These are phyloP conservation scores for Sebastes diaconus DNA, from an alignment of 2,797 vertebrate genomes.

Conservation along the genomic window DNA sequence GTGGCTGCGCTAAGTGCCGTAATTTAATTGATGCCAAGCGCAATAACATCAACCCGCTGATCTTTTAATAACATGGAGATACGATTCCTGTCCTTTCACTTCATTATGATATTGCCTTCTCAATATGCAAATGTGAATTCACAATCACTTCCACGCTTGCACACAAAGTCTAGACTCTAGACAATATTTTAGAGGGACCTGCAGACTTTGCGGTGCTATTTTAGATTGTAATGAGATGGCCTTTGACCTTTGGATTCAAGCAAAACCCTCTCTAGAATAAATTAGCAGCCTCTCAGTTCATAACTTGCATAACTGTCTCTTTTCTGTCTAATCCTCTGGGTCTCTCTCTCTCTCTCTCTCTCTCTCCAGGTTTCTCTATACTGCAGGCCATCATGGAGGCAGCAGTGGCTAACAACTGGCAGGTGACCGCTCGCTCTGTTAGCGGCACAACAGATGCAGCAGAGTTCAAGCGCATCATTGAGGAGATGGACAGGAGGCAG, in stretches of 20 bases:
- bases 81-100: constrained; percentile 58
- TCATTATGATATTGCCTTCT: constrained; percentile 61
- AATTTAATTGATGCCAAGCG: constrained; percentile 73
- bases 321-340: constrained; percentile 42
- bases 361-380: constrained; percentile 92
- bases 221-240: constrained; percentile 72
- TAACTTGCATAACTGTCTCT: constrained; percentile 29
- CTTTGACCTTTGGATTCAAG: constrained; percentile 67
- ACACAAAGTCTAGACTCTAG: constrained; percentile 42
- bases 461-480: constrained; percentile 97
- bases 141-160: constrained; percentile 1
- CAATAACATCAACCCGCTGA: constrained; percentile 71
- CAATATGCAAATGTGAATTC: constrained; percentile 61
- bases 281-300: constrained; percentile 49
- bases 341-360: constrained; percentile 19
- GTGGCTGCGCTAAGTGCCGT: constrained; percentile 68
- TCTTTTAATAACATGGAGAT: constrained; percentile 73
- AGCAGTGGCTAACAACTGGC: constrained; percentile 98
- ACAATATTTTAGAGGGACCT: constrained; percentile 50
- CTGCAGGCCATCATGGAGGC: constrained; percentile 99
- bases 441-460: constrained; percentile 94
- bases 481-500: constrained; percentile 99
- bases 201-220: constrained; percentile 53
- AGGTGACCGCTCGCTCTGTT: constrained; percentile 98
- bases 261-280: constrained; percentile 59